Conservation (phyloP, 1,140 invertebrate genomes). For the Sarcophaga bullata region DNA sequence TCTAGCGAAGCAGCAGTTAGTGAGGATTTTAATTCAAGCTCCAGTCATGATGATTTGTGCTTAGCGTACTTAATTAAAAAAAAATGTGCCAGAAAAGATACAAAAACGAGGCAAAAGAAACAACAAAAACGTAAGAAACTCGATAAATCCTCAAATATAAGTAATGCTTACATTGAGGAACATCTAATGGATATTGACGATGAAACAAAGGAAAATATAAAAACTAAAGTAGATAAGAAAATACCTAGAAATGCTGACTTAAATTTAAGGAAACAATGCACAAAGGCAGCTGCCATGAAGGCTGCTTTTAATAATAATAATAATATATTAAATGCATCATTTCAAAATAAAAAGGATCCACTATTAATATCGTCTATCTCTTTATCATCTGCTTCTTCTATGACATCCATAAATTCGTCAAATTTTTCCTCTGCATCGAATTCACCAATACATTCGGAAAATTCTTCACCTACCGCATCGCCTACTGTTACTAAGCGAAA, state of each 20-base stretch:
- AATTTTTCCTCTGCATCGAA: slow-evolving; percentile 33
- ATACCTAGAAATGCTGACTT: slow-evolving; percentile 35
- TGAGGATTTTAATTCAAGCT: slow-evolving; percentile 52
- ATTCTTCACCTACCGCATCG: slow-evolving; percentile 43
- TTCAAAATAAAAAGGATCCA: slow-evolving; percentile 34
- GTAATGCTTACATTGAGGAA: neutral
- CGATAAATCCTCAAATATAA: slow-evolving; percentile 21
- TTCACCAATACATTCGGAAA: slow-evolving; percentile 43
- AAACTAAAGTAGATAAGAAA: slow-evolving; percentile 40
- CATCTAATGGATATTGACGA: slow-evolving; percentile 37
- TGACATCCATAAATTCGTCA: slow-evolving; percentile 29
- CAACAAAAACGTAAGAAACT: slow-evolving; percentile 43
- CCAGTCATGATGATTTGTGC: slow-evolving; percentile 55
- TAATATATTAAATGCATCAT: slow-evolving; percentile 37
- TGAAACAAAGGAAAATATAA: slow-evolving; percentile 41
- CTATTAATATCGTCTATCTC: slow-evolving; percentile 43
- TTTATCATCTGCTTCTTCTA: slow-evolving; percentile 37
- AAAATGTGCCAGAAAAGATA: slow-evolving; percentile 43
- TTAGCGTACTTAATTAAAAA: slow-evolving; percentile 21
- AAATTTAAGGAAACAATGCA: slow-evolving; percentile 44
- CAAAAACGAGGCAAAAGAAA: slow-evolving; percentile 33
- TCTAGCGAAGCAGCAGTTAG: slow-evolving; percentile 59
- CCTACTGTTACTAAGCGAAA: slow-evolving; percentile 43
- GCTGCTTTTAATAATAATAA: slow-evolving; percentile 36
- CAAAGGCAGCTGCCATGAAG: slow-evolving; percentile 44